Evolutionary conservation across 1,140 invertebrate species (phyloP).

Genomic region (Drosophila varians): DNA sequence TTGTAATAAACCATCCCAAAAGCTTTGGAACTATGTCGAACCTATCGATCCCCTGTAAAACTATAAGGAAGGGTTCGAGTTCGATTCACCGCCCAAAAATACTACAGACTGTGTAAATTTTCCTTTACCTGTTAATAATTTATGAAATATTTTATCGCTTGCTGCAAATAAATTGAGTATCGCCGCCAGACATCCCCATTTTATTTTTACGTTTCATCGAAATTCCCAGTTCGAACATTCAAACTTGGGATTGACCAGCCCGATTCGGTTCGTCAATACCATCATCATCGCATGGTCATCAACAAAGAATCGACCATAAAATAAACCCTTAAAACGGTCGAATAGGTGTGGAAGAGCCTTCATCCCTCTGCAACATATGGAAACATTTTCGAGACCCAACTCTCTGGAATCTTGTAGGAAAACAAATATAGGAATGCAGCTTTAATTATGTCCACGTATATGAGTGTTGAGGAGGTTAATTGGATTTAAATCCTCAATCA

Average conservation of each 20-base stretch:
- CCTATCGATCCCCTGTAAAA: slow-evolving; percentile 11
- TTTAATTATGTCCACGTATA: slow-evolving; percentile 28
- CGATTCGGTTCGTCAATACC: slow-evolving; percentile 53
- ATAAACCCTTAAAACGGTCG: slow-evolving; percentile 23
- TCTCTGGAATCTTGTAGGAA: slow-evolving; percentile 1
- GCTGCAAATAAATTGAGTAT: slow-evolving; percentile 72
- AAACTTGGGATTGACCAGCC: slow-evolving; percentile 9
- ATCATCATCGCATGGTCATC: slow-evolving; percentile 30
- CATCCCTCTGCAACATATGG: slow-evolving; percentile 27
- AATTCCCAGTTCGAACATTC: slow-evolving; percentile 78
- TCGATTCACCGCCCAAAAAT: slow-evolving; percentile 42
- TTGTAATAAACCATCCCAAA: no score
- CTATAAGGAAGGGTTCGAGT: slow-evolving; percentile 42
- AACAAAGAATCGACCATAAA: slow-evolving; percentile 27
- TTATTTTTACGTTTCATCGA: slow-evolving; percentile 76
- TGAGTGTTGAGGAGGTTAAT: neutral
- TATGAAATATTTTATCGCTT: slow-evolving; percentile 69
- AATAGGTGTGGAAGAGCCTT: slow-evolving; percentile 2
- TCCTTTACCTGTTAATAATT: slow-evolving; percentile 75
- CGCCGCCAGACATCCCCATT: slow-evolving; percentile 62
- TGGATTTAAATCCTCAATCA: slow-evolving; percentile 28
- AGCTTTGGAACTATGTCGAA: neutral
- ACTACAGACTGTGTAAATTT: slow-evolving; percentile 3
- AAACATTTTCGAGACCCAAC: slow-evolving; percentile 12
- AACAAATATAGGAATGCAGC: slow-evolving; percentile 4